A percentile compares a stretch with the other conserved stretches of the same genome.
phyloP scores from a whole-genome alignment of 2,888 invertebrate species.

The Plagodis dolabraria region DNA sequence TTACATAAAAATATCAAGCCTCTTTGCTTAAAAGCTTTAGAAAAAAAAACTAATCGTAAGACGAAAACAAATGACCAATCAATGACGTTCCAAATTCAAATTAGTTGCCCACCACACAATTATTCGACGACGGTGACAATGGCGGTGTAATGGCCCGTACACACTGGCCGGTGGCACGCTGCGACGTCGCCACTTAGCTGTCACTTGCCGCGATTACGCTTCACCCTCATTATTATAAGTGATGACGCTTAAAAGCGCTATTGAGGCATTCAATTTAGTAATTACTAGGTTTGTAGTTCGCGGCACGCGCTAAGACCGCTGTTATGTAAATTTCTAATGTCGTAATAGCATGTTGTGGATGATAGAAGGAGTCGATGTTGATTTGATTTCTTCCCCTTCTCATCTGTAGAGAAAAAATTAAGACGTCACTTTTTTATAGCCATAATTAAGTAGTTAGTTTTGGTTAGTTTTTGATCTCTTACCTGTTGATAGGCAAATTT shows the following conservation, averaged over 20 bases:
- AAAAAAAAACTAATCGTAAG: slow-evolving; percentile 13
- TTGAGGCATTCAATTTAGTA: slow-evolving; percentile 81
- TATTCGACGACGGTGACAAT: slow-evolving; percentile 60
- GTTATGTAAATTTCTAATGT: slow-evolving; percentile 53
- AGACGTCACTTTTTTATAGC: too few species aligned
- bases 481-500: too few species aligned
- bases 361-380: slow-evolving; percentile 18
- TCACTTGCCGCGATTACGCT: slow-evolving; percentile 67
- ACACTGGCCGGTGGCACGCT: slow-evolving; percentile 55
- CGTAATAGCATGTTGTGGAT: slow-evolving; percentile 31
- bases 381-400: slow-evolving; percentile 3
- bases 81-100: slow-evolving; percentile 61
- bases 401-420: too few species aligned
- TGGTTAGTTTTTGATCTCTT: too few species aligned
- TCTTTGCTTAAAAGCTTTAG: slow-evolving; percentile 6
- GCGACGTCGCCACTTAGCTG: slow-evolving; percentile 72
- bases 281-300: slow-evolving; percentile 71
- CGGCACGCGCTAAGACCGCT: slow-evolving; percentile 53
- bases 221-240: slow-evolving; percentile 80
- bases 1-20: not conserved
- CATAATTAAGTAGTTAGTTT: too few species aligned
- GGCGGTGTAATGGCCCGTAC: slow-evolving; percentile 68
- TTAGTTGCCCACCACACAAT: slow-evolving; percentile 55
- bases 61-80: slow-evolving; percentile 35
- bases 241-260: slow-evolving; percentile 80